A percentile compares a stretch with the other conserved stretches of the same genome.
phyloP scores from a whole-genome alignment of 2,113 vertebrate species.

The Acrocephalus arundinaceus region DNA sequence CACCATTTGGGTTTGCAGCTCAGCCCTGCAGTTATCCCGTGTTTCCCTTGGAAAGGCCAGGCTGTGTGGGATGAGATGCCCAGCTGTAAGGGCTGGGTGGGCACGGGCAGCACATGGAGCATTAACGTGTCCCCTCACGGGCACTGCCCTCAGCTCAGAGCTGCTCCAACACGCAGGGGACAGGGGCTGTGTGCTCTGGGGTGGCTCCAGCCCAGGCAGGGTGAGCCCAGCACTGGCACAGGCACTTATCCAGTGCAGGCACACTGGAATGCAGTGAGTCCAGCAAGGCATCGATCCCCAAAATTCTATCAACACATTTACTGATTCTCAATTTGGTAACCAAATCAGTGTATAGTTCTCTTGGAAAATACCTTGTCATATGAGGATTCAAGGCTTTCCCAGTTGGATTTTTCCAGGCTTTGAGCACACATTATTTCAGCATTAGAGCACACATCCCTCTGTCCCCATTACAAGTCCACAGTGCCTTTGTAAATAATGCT shows the following conservation, averaged over 20 bases:
- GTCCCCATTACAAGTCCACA: fast-evolving
- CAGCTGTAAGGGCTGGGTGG: not conserved
- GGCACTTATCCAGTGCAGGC: not conserved
- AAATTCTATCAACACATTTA: fast-evolving
- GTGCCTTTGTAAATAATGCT: not conserved
- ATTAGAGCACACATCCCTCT: not conserved
- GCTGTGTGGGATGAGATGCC: not conserved
- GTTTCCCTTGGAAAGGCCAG: not conserved
- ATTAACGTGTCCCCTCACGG: fast-evolving
- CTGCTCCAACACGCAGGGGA: fast-evolving
- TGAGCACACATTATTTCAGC: not conserved
- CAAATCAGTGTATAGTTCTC: not conserved
- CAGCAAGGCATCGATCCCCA: not conserved
- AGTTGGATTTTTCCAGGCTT: fast-evolving
- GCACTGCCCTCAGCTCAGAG: not conserved
- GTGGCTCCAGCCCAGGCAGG: not conserved
- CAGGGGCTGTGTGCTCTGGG: not conserved
- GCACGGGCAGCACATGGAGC: not conserved
- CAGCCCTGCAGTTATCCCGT: not conserved
- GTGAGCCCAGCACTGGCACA: fast-evolving
- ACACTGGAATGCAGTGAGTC: fast-evolving
- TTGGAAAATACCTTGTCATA: not conserved
- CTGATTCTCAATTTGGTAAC: not conserved
- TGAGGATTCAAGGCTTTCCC: not conserved
- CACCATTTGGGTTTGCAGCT: not conserved